These are phyloP conservation scores for Paracanthobrama guichenoti DNA, from an alignment of 2,113 vertebrate genomes.

Conservation along the genomic window DNA sequence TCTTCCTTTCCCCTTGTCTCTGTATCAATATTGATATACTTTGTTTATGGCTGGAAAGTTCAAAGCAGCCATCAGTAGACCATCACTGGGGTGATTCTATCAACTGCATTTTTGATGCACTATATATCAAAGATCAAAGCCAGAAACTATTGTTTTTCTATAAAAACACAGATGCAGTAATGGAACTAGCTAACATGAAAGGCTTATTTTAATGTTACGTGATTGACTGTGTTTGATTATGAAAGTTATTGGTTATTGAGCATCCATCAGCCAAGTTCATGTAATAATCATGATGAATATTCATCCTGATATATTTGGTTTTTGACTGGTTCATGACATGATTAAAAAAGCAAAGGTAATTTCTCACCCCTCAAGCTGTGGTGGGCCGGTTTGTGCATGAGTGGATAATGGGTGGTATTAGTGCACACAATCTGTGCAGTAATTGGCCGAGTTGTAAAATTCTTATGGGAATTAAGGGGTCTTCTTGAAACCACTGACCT, in stretches of 20 bases:
- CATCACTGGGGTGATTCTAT: conserved; percentile 17
- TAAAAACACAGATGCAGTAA: neutral
- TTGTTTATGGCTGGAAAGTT: conserved; percentile 48
- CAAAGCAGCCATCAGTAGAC: conserved; percentile 39
- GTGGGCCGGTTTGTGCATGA: conserved; percentile 20
- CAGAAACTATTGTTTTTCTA: conserved; percentile 1
- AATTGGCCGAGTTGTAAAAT: conserved; percentile 28
- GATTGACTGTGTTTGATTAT: neutral
- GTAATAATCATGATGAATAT: neutral
- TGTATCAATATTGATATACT: conserved; percentile 5
- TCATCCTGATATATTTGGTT: neutral
- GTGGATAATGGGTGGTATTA: conserved; percentile 27
- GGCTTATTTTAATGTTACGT: neutral
- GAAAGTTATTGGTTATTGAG: neutral
- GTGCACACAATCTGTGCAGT: conserved; percentile 24
- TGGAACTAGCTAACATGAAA: conserved; percentile 1
- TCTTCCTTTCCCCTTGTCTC: conserved; percentile 40
- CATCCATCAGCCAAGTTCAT: neutral
- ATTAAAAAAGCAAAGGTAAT: conserved; percentile 12
- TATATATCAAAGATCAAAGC: conserved; percentile 47
- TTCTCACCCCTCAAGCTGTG: conserved; percentile 22
- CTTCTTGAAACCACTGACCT: conserved; percentile 49
- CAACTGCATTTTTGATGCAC: neutral
- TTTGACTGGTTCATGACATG: neutral
- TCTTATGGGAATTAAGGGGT: conserved; percentile 32